phyloP scores from a whole-genome alignment of 2,888 invertebrate species.

The Aphrophora alni region DNA sequence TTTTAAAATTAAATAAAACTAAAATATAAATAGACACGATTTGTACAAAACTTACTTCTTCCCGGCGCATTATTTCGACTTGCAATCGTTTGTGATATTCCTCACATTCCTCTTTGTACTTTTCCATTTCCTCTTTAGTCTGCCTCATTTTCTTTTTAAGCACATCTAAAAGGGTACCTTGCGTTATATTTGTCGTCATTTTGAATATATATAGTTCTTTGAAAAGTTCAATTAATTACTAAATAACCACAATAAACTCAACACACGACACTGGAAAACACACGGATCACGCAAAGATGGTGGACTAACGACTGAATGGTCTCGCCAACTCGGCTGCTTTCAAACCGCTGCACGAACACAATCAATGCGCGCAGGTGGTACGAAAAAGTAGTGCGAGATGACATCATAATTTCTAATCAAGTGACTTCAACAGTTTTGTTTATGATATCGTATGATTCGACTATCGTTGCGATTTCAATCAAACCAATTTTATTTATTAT shows the following conservation, averaged over 20 bases:
- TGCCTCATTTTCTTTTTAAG: slow-evolving; percentile 99
- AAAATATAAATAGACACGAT: not conserved
- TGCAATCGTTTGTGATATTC: slow-evolving; percentile 94
- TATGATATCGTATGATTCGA: not conserved
- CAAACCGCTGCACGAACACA: slow-evolving; percentile 34
- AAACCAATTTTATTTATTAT: not conserved
- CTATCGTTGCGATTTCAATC: not conserved
- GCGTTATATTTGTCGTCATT: slow-evolving; percentile 90
- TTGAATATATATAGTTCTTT: slow-evolving; percentile 53
- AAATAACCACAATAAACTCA: slow-evolving; percentile 35
- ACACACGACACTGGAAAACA: slow-evolving; percentile 33
- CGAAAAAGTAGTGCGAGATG: slow-evolving; percentile 60
- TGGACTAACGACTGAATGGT: slow-evolving; percentile 39
- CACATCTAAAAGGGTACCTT: slow-evolving; percentile 94
- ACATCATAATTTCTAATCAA: slow-evolving; percentile 14
- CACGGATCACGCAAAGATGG: slow-evolving; percentile 48
- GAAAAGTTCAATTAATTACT: slow-evolving; percentile 33
- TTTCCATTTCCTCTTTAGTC: slow-evolving; percentile 98
- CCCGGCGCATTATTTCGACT: slow-evolving; percentile 94
- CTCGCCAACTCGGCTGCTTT: slow-evolving; percentile 42
- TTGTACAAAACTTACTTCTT: slow-evolving; percentile 83
- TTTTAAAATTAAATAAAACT: not conserved
- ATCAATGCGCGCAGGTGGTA: slow-evolving; percentile 58
- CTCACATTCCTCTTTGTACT: slow-evolving; percentile 97
- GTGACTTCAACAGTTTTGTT: not conserved